Percentiles rank a stretch among this genome's conserved stretches.
Evolutionary conservation across 2,888 invertebrate species (phyloP).

Genomic region (Stenolophus ochropezus): DNA sequence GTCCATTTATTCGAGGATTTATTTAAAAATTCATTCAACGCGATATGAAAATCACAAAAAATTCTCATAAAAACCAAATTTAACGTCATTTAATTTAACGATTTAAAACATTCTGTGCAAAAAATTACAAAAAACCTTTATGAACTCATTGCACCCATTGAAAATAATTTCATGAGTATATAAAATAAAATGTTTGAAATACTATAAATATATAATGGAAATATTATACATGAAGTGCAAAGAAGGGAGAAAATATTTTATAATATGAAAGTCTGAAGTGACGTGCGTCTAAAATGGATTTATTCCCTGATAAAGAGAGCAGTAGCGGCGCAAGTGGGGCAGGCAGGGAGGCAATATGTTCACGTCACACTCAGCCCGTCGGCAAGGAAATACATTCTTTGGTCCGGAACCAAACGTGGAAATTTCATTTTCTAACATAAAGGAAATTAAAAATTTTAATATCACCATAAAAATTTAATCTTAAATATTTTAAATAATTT

Average conservation of each 20-base stretch:
- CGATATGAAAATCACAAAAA: neutral
- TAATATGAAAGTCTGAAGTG: conserved; percentile 33
- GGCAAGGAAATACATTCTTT: conserved; percentile 43
- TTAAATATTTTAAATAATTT: no score
- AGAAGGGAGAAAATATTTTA: conserved; percentile 21
- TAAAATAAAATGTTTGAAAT: no score
- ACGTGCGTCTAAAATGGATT: conserved; percentile 41
- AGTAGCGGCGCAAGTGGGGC: neutral
- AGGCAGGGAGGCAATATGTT: conserved; percentile 31
- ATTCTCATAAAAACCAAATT: neutral
- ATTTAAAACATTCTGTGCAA: neutral
- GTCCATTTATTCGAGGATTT: neutral
- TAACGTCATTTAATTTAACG: neutral
- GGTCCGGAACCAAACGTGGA: neutral
- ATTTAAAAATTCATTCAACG: neutral
- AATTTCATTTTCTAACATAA: neutral
- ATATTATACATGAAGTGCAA: neutral
- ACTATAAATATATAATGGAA: no score
- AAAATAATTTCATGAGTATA: no score
- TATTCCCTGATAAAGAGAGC: conserved; percentile 45
- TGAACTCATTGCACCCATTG: no score
- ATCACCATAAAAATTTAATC: no score
- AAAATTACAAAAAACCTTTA: neutral
- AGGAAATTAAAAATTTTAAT: no score
- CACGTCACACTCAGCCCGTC: conserved; percentile 28